These are phyloP conservation scores for Lynx canadensis DNA, from an alignment of 2,113 vertebrate species.

Conservation along the genomic window DNA sequence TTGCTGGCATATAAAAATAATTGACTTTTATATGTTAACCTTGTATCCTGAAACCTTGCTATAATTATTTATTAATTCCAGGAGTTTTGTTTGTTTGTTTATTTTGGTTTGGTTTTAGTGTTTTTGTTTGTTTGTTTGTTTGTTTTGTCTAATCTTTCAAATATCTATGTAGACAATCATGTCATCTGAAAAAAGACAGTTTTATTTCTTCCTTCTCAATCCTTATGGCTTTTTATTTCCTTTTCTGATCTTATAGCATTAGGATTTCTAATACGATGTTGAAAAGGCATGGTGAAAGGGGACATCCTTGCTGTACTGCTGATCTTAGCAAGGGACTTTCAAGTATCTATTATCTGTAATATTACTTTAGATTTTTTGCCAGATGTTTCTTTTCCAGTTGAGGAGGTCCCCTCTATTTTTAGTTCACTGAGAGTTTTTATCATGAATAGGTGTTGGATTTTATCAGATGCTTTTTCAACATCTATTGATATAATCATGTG, in stretches of 20 bases:
- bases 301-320: not conserved
- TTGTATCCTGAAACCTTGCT: not conserved
- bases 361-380: not conserved
- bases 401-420: not conserved
- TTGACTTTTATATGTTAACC: not conserved
- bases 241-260: not conserved
- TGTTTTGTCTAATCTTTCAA: not conserved
- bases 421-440: not conserved
- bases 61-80: not conserved
- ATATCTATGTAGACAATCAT: not conserved
- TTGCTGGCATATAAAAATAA: not conserved
- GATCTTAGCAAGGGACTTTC: not conserved
- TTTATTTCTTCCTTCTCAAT: not conserved
- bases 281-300: not conserved
- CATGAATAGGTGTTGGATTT: not conserved
- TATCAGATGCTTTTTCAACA: not conserved
- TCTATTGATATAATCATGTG: not conserved
- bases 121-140: not conserved
- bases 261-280: not conserved
- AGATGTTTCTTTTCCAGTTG: not conserved
- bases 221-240: not conserved
- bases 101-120: not conserved
- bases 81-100: not conserved
- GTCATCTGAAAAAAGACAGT: not conserved
- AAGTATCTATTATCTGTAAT: too few relatives aligned